Evolutionary conservation across 2,797 vertebrate species (phyloP).

Genomic region (Synaphobranchus kaupii): DNA sequence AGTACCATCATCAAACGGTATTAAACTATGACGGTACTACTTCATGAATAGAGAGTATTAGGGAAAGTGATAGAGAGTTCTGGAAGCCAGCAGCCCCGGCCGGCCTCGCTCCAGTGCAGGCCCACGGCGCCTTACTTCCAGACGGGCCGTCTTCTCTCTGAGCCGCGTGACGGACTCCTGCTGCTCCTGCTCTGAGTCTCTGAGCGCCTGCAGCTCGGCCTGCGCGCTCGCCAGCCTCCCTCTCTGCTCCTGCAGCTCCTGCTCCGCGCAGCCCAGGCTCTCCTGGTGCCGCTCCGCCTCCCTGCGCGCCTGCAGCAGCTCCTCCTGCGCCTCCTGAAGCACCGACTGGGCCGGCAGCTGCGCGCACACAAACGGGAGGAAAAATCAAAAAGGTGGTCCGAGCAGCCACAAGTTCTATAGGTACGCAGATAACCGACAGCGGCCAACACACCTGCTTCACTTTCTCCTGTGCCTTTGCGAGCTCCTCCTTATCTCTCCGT

Average conservation of each 20-base stretch:
- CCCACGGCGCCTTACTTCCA: constrained; percentile 78
- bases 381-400: too few species aligned
- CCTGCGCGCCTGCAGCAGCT: constrained; percentile 68
- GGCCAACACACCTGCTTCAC: constrained; percentile 70
- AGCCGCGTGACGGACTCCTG: constrained; percentile 74
- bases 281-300: constrained; percentile 77
- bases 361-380: neutral
- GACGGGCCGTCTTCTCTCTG: constrained; percentile 78
- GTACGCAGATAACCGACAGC: neutral
- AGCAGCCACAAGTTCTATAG: too few species aligned
- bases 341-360: constrained; percentile 73
- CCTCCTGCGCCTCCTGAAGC: constrained; percentile 69
- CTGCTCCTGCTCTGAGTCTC: constrained; percentile 65
- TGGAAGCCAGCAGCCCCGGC: neutral
- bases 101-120: neutral
- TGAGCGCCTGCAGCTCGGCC: constrained; percentile 55
- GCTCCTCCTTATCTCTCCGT: constrained; percentile 74
- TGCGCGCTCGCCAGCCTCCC: constrained; percentile 55
- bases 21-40: neutral
- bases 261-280: constrained; percentile 74
- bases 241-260: constrained; percentile 73
- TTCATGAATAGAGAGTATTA: neutral
- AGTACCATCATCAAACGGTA: neutral
- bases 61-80: too few species aligned
- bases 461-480: constrained; percentile 77